Evolutionary conservation across 2,888 invertebrate species (phyloP), one percentile per base, ranked within the genome.

Genomic region (Stramonita haemastoma): DNA sequence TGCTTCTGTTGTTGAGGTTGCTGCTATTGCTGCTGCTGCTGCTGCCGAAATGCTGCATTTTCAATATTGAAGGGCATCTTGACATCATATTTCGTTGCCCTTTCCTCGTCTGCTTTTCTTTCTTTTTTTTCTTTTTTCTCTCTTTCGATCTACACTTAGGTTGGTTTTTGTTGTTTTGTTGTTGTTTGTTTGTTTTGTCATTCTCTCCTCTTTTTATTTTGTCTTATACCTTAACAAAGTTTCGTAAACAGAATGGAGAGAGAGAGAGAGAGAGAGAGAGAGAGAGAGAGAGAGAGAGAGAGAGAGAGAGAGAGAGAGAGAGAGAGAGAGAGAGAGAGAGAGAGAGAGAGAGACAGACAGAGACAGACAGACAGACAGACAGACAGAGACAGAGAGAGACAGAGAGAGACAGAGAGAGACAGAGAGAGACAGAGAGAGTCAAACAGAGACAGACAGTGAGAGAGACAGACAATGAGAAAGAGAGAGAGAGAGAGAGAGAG

Each of bases 331-430:
- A 32, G 66, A 32, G 4, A 60, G 29, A 66, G 32, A 29, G 36
- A 56, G 0, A 57, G 57, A 46, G 26, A 6, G 56, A 70, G 57
- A 26, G 0, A 36, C 46, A 73, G 15, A 15, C 4, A 87, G n/a
- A 66, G 46, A 73, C 26, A 87, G n/a, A 66, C n/a, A 66, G 87
- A 87, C 36, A 19, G 32, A 60, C 17, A 87, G 87, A 73, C 26
- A 73, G 73, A 73, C 34, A 36, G 34, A 36, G 4, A 36, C 4
- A 81, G 19, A 34, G 22, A 81, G 81, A 36, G 34, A 81, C 36
- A 81, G 22, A 81, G 36, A 81, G 36, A 81, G 81, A 73, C 15
- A 70, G 87, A 22, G 70, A 32, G 66, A 26, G 11, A 86, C 22
- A 32, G 13, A n/a, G 32, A 60, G 15, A 66, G 11, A 36, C 19